phyloP scores from a whole-genome alignment of 2,888 invertebrate species.

The Macropis europaea region DNA sequence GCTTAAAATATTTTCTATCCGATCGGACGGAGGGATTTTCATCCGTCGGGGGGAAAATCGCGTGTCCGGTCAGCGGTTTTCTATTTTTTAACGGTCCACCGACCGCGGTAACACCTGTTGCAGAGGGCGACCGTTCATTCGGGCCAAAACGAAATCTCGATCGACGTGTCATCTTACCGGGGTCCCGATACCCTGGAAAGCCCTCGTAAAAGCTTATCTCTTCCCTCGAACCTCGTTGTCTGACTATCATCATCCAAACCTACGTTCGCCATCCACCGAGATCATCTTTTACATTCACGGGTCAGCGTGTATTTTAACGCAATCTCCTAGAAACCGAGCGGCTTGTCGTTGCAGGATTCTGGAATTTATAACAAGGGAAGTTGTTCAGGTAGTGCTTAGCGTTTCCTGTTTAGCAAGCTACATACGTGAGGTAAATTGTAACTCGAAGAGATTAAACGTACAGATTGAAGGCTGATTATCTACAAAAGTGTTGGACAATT shows the following conservation, averaged over 20 bases:
- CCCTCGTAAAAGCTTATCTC: not conserved
- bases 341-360: too few relatives aligned
- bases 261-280: too few relatives aligned
- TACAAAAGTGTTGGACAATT: too few relatives aligned
- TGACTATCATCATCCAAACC: not conserved
- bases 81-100: slow-evolving; percentile 43
- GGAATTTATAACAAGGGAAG: too few relatives aligned
- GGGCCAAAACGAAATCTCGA: slow-evolving; percentile 35
- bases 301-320: not conserved
- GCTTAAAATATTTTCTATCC: slow-evolving; percentile 43
- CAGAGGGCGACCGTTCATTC: slow-evolving; percentile 31
- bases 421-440: too few relatives aligned
- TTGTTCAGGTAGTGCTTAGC: too few relatives aligned
- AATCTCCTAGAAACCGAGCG: too few relatives aligned
- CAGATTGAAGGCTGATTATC: too few relatives aligned
- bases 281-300: too few relatives aligned
- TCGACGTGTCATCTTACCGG: slow-evolving; percentile 38
- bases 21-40: slow-evolving; percentile 32
- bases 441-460: too few relatives aligned
- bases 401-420: too few relatives aligned
- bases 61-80: slow-evolving; percentile 38
- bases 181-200: not conserved
- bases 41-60: slow-evolving; percentile 23
- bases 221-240: not conserved
- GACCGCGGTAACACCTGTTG: slow-evolving; percentile 58